A percentile compares a stretch with the other conserved stretches of the same genome.
phyloP scores from a whole-genome alignment of 1,140 invertebrate species.

The Ceratina australensis region DNA sequence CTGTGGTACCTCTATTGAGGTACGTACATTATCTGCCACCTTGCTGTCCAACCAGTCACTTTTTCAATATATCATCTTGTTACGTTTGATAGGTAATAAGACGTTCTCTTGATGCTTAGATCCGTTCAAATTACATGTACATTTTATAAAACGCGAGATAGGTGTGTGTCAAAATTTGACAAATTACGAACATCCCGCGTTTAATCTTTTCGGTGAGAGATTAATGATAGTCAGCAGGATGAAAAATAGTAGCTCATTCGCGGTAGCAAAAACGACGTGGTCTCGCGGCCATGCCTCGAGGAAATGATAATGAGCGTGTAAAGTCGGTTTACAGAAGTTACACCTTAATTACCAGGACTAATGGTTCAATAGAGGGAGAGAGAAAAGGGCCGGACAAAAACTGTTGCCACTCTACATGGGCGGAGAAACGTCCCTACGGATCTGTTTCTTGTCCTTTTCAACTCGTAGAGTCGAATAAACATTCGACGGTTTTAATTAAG shows the following conservation, averaged over 20 bases:
- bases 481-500: too few relatives aligned
- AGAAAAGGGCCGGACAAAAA: background rate
- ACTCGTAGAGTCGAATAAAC: background rate
- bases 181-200: constrained; percentile 34
- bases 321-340: constrained; percentile 22
- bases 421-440: background rate
- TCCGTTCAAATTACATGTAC: too few relatives aligned
- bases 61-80: too few relatives aligned
- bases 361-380: background rate
- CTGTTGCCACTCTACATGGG: background rate
- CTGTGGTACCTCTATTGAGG: too few relatives aligned
- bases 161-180: constrained; percentile 1
- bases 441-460: background rate
- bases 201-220: constrained; percentile 35
- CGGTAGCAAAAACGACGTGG: constrained; percentile 22
- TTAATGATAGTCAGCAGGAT: constrained; percentile 41
- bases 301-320: constrained; percentile 38
- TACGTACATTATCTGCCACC: too few relatives aligned
- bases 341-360: constrained; percentile 36
- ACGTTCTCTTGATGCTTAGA: too few relatives aligned
- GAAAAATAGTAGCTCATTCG: constrained; percentile 30
- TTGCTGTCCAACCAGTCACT: too few relatives aligned
- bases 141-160: too few relatives aligned
- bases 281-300: background rate
- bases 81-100: too few relatives aligned